These are phyloP conservation scores for Zhuqinia jingwanae DNA, from an alignment of 2,888 invertebrate species.

Conservation along the genomic window DNA sequence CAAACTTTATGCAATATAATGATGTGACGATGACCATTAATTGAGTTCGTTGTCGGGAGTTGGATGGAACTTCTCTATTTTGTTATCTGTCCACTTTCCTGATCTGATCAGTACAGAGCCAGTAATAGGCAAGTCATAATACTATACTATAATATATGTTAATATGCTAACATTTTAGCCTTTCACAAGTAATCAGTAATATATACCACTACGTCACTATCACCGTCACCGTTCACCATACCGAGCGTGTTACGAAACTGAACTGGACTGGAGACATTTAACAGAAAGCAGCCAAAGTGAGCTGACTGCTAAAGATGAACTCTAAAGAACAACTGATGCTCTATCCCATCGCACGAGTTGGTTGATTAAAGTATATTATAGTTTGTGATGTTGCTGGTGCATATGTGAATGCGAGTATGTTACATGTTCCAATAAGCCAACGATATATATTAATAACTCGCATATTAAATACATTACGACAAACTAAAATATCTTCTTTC, in stretches of 20 bases:
- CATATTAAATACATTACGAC: not conserved
- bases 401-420: not conserved
- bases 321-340: conserved; percentile 60
- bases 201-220: no score
- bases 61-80: no score
- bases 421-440: conserved; percentile 5
- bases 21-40: conserved; percentile 6
- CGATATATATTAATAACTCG: not conserved
- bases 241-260: not conserved
- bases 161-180: no score
- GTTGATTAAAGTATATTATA: conserved; percentile 31
- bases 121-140: not conserved
- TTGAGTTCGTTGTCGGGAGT: not conserved
- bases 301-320: conserved; percentile 56
- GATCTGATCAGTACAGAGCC: not conserved
- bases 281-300: not conserved
- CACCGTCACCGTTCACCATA: not conserved
- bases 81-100: not conserved
- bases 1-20: no score
- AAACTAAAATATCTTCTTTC: not conserved
- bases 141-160: no score
- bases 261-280: not conserved
- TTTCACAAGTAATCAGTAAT: no score
- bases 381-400: no score
- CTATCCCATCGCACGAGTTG: conserved; percentile 40